A percentile compares a stretch with the other conserved stretches of the same genome.
phyloP scores from a whole-genome alignment of 2,888 invertebrate genomes.

The Omphaloscelis lunosa region DNA sequence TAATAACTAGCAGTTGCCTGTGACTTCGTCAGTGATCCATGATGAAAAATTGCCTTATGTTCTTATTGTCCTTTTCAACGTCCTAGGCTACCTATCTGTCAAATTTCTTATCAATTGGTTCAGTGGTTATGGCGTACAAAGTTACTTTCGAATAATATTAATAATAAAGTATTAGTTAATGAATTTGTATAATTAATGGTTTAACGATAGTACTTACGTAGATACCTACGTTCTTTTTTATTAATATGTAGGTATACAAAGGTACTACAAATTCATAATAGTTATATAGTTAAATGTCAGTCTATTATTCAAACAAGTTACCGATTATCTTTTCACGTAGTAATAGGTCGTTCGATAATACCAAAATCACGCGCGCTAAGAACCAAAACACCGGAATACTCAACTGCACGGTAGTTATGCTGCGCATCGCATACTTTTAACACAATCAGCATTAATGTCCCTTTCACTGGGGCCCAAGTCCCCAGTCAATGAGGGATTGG shows the following conservation, averaged over 20 bases:
- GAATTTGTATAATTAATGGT: too few relatives aligned
- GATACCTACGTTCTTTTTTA: neutral
- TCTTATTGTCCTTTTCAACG: too few relatives aligned
- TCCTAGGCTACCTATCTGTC: neutral
- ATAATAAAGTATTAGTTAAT: too few relatives aligned
- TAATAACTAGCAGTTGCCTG: neutral
- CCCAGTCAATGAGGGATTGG: neutral
- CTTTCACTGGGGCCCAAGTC: conserved; percentile 2
- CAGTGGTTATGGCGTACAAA: neutral
- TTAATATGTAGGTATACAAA: too few relatives aligned
- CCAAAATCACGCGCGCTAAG: neutral
- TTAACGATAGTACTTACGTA: neutral
- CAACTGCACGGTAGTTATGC: neutral
- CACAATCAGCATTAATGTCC: neutral
- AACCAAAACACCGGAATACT: neutral
- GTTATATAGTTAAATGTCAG: neutral
- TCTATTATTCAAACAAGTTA: neutral
- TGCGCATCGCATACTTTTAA: neutral
- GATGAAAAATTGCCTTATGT: too few relatives aligned
- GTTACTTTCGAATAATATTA: too few relatives aligned
- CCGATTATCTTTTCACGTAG: neutral
- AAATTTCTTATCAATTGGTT: neutral
- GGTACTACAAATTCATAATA: neutral
- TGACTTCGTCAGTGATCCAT: too few relatives aligned
- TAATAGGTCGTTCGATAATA: neutral